Conservation (phyloP, 2,113 vertebrate genomes). For the Hippolais icterina region DNA sequence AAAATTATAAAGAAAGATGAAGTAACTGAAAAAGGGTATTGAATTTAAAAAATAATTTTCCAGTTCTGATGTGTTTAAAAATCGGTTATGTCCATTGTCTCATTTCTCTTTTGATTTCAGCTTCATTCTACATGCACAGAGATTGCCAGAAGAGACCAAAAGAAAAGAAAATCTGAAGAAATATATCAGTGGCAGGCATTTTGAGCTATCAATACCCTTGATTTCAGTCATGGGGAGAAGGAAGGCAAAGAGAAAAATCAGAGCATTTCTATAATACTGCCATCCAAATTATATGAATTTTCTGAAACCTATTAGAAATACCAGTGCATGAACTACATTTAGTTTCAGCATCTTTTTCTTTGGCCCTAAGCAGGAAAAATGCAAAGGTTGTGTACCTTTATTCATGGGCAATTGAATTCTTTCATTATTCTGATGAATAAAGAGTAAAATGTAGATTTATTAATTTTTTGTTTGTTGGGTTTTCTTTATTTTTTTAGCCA, state of each 20-base stretch:
- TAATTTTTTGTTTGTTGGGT: background rate
- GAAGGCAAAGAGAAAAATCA: background rate
- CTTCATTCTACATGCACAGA: background rate
- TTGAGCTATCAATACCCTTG: background rate
- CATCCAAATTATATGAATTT: background rate
- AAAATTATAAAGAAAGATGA: background rate
- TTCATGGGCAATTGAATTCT: background rate
- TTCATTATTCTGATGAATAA: background rate
- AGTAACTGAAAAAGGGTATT: background rate
- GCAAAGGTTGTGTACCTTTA: background rate
- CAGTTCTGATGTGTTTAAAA: background rate
- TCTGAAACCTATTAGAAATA: background rate
- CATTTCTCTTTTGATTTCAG: background rate
- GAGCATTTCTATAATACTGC: background rate
- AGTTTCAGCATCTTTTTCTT: background rate
- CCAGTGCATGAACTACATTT: accelerated
- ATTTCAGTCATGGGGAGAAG: background rate
- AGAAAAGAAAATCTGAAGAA: background rate
- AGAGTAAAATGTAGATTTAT: background rate
- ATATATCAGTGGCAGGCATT: background rate
- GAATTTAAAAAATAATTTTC: background rate
- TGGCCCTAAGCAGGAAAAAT: background rate
- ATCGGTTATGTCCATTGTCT: background rate
- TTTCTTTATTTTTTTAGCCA: background rate
- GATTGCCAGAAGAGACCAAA: background rate